Conservation (phyloP, 2,888 invertebrate species). For the Aporophyla nigra region DNA sequence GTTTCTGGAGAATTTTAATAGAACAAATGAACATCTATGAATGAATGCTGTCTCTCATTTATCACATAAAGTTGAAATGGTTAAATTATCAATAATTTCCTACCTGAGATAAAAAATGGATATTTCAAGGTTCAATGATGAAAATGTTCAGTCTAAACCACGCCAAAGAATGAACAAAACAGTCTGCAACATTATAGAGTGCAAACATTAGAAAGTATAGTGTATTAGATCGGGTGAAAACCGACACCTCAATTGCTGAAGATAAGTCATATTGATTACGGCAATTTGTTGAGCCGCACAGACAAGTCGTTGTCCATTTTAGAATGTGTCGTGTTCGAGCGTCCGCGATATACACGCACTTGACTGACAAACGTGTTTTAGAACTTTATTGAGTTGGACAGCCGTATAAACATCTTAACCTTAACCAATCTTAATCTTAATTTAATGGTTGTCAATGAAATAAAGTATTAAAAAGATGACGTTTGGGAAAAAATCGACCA, state of each 20-base stretch:
- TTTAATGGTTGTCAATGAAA: conserved; percentile 38
- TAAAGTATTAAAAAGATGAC: conserved; percentile 15
- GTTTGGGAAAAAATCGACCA: conserved; percentile 8
- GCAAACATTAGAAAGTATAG: conserved; percentile 63
- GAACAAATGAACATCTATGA: neutral
- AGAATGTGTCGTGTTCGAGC: conserved; percentile 52
- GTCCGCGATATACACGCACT: conserved; percentile 40
- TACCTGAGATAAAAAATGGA: neutral
- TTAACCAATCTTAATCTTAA: too few species aligned
- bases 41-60: neutral
- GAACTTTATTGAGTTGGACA: conserved; percentile 51
- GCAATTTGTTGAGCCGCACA: conserved; percentile 68
- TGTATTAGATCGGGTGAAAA: conserved; percentile 61
- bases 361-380: conserved; percentile 46
- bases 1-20: neutral
- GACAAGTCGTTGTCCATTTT: conserved; percentile 61
- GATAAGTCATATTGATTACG: conserved; percentile 71
- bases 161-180: conserved; percentile 28
- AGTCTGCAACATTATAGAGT: conserved; percentile 34
- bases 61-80: neutral
- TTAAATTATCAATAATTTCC: neutral
- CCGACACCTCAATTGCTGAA: conserved; percentile 65
- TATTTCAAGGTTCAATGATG: neutral
- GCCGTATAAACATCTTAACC: conserved; percentile 46
- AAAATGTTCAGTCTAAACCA: neutral